phyloP scores from a whole-genome alignment of 2,888 invertebrate species.

The Philhelius pedissequus region DNA sequence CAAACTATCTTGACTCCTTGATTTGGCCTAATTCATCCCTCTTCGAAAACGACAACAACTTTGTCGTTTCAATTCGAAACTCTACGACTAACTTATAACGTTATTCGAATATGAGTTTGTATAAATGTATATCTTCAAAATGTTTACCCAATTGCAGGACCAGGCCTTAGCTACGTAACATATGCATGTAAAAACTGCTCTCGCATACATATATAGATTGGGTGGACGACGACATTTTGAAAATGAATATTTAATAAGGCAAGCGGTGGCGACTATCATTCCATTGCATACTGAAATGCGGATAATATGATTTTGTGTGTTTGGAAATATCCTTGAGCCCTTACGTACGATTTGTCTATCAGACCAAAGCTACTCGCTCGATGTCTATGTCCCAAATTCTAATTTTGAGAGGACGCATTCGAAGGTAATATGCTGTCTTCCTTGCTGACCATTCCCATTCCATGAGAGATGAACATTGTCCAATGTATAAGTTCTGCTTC shows the following conservation, averaged over 20 bases:
- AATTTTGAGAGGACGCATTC: slow-evolving; percentile 48
- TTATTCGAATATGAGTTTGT: slow-evolving; percentile 23
- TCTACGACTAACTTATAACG: slow-evolving; percentile 53
- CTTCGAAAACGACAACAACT: neutral
- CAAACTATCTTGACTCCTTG: slow-evolving; percentile 65
- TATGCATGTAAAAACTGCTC: neutral
- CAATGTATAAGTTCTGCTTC: slow-evolving; percentile 37
- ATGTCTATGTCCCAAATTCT: slow-evolving; percentile 27
- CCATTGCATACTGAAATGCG: slow-evolving; percentile 55
- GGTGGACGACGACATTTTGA: slow-evolving; percentile 53
- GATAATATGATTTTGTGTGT: slow-evolving; percentile 67
- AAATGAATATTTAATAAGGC: slow-evolving; percentile 67
- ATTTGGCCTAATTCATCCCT: slow-evolving; percentile 61
- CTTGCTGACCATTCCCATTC: neutral
- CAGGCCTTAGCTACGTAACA: neutral
- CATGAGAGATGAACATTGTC: neutral
- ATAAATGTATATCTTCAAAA: neutral
- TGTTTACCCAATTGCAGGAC: slow-evolving; percentile 12
- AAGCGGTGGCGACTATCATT: slow-evolving; percentile 51
- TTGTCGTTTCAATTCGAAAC: slow-evolving; percentile 30
- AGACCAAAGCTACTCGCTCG: neutral
- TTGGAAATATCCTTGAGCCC: slow-evolving; percentile 51
- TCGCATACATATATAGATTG: slow-evolving; percentile 24
- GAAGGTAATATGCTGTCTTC: slow-evolving; percentile 38
- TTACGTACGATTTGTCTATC: neutral